Base-by-base conservation (phyloP, 1,140 invertebrate genomes). In the Pantala flavescens region DNA sequence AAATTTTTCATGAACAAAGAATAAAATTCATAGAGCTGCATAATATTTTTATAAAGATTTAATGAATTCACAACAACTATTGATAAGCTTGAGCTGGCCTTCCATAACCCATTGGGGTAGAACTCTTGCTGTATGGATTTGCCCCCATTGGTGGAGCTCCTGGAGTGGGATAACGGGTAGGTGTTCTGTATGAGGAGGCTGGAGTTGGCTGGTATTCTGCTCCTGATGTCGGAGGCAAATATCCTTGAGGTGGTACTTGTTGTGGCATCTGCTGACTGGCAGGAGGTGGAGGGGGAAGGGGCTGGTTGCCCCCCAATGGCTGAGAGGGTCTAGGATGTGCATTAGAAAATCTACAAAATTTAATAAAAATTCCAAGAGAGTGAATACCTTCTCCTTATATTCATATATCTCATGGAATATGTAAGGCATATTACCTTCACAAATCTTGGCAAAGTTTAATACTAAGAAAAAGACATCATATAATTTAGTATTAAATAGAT, bases 11-110 rank as follows among this genome's bases (percentile, higher is more conserved):
- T 63, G n/a, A 63, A 19, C n/a, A 21, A 21, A 63, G 1, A 63
- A 63, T 63, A 63, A 63, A 63, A 3, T 63, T 63, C 49, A 63
- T 63, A 63, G 49, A 63, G 49, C 49, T 63, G 49, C 49, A 63
- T 63, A 16, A 7, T 7, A 12, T 63, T 5, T 36, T 5, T 36
- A 63, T 21, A 63, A 63, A 12, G n/a, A 63, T 63, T 63, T 63
- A 1, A 19, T 63, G 49, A 1, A 21, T 63, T 19, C 49, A 16
- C 49, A 36, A 16, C n/a, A 63, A 21, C n/a, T 63, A 63, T 21
- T 63, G 49, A 63, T 63, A 63, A 16, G 49, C 49, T 63, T 63
- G 49, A 63, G 49, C 49, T 63, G 49, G 49, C 49, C 49, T 16
- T 21, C 49, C 49, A 21, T 63, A 63, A 21, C 49, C 49, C 49